Base-by-base conservation (phyloP, 2,888 invertebrate genomes). In the Alitta virens region DNA sequence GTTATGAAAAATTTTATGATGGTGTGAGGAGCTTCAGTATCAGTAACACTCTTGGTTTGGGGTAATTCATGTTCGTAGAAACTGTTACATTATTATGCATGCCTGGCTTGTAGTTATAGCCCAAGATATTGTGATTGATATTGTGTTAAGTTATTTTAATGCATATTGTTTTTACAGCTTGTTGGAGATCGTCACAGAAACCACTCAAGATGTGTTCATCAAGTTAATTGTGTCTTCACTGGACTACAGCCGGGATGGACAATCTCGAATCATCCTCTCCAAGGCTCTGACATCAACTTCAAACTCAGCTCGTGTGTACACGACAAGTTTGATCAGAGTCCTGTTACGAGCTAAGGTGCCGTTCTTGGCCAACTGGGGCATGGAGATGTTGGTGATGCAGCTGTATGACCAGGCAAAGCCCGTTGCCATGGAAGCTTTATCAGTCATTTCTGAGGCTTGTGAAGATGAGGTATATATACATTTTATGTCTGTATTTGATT, bases 171-270 rank as follows among this genome's bases (percentile, higher is more conserved):
- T 49, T 25, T 50, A n/a, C 82, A 92, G 91, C 76, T 86, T 94
- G 61, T 85, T 91, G 75, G 89, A 91, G 74, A 84, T 95, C 70
- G 91, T 93, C 63, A 72, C 75, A 1, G 87, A 88, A 53, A 91
- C 92, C 2, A 90, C 90, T 74, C 92, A 94, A 79, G 92, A 93
- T 74, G 92, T 92, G 77, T 96, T 96, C 81, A 89, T 95, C 0
- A 98, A 98, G 82, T 85, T 98, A 64, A 91, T 95, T 60, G 88
- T 95, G 64, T 93, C 96, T 3, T 91, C 92, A 68, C 84, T 99
- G 72, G 93, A 96, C 83, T 98, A 96, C 79, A 87, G 88, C 2
- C 84, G 88, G 56, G 89, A 90, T 63, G 89, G 90, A 86, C 73
- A 78, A 63, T 75, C 74, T 75, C 80, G 88, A 33, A 78, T 85